Evolutionary conservation across 2,888 invertebrate genomes (phyloP).

Genomic region (Drosophila nigricruria): DNA sequence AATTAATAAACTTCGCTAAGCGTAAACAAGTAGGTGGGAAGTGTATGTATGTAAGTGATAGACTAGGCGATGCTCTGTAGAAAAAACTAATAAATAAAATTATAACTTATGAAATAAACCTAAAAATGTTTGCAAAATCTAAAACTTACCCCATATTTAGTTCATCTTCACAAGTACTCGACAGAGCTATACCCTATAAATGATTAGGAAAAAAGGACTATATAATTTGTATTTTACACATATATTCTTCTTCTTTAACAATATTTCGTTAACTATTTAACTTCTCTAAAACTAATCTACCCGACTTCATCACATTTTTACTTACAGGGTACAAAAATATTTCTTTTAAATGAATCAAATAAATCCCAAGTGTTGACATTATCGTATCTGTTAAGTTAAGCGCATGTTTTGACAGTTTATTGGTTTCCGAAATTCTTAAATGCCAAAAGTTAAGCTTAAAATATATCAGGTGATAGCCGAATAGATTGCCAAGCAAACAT

Average conservation of each 20-base stretch:
- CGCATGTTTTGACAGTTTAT: slow-evolving; percentile 47
- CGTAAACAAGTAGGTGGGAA: slow-evolving; percentile 18
- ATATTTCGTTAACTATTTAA: neutral
- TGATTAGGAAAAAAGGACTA: neutral
- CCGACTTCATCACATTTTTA: no score
- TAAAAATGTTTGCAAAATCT: neutral
- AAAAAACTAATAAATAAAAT: neutral
- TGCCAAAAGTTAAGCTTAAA: slow-evolving; percentile 33
- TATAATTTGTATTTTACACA: neutral
- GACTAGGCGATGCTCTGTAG: slow-evolving; percentile 19
- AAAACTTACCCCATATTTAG: neutral
- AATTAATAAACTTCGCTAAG: slow-evolving; percentile 72
- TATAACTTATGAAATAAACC: no score
- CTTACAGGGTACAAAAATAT: slow-evolving; percentile 32
- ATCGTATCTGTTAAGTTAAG: slow-evolving; percentile 48
- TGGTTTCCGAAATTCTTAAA: slow-evolving; percentile 44
- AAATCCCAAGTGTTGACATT: slow-evolving; percentile 53
- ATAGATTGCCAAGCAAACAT: slow-evolving; percentile 12
- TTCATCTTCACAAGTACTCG: neutral
- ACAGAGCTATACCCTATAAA: neutral
- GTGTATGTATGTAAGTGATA: rapidly evolving
- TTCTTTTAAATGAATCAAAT: slow-evolving; percentile 35
- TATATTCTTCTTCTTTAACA: neutral
- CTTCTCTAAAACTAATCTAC: neutral
- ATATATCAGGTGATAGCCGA: slow-evolving; percentile 14